Base-by-base conservation (phyloP, 2,797 vertebrate species). In the Darevskia nairensis region DNA sequence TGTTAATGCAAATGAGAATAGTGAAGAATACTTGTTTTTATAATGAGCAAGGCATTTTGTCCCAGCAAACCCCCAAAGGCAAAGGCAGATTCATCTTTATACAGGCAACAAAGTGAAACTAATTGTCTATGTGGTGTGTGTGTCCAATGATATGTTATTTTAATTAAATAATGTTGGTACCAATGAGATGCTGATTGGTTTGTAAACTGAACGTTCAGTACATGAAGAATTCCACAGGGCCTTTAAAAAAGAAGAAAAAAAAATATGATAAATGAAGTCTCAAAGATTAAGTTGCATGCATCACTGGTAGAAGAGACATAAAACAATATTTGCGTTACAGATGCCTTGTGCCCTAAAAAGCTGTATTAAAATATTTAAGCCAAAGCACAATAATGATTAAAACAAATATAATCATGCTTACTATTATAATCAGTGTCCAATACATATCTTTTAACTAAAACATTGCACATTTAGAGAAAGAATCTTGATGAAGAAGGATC, bases 181-280 rank as follows among this genome's bases (percentile, higher is more conserved):
- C 90, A 97, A 96, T 96, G 96, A 94, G 95, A 96, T 94, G 95
- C 89, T 92, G 95, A 97, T 90, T 94, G 95, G 94, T 96, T 96
- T 97, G 95, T 95, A 96, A 96, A 97, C 94, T 95, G 97, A 97
- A 96, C 90, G 95, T 96, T 97, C 97, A 95, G 94, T 97, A 96
- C 93, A 96, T 94, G 96, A 86, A 94, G 96, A 96, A 95, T 96
- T 97, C 97, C 97, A 97, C 96, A 93, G 96, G 96, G 96, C 96
- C 97, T 97, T 96, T 80, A 96, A 96, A 96, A 74, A 95, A 92
- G 93, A 95, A 88, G 93, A 91, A 92, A 92, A 88, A 83, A 88
- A 83, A 90, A 80, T 64, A 87, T 93, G 80, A 10, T 41, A 69
- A 92, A 96, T 94, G 87, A 95, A 94, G 94, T 86, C 75, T 93